These are phyloP conservation scores for Ameiurus melas DNA, from an alignment of 2,113 vertebrate species.

Conservation along the genomic window DNA sequence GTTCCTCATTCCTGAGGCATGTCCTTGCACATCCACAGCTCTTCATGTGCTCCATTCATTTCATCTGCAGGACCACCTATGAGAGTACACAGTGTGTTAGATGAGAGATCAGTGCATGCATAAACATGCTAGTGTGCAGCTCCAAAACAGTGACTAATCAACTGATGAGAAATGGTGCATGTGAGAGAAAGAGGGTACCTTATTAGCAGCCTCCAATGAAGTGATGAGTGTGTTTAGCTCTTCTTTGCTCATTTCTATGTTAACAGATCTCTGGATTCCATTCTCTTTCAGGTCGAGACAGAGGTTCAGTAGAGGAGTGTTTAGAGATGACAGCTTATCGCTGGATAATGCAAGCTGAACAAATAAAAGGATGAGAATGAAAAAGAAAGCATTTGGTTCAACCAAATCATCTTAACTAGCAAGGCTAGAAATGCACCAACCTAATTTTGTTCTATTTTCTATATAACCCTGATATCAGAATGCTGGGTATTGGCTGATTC, in stretches of 20 bases:
- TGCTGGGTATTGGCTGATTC: neutral
- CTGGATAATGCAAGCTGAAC: slow-evolving; percentile 89
- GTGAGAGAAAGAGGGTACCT: slow-evolving; percentile 71
- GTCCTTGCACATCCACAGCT: neutral
- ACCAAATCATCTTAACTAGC: neutral
- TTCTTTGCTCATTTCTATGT: slow-evolving; percentile 91
- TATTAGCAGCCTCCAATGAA: slow-evolving; percentile 90
- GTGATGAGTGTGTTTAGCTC: slow-evolving; percentile 86
- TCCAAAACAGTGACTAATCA: neutral
- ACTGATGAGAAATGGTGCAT: neutral
- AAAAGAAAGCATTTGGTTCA: neutral
- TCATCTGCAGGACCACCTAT: slow-evolving; percentile 87
- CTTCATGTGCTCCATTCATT: slow-evolving; percentile 66
- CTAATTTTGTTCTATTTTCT: neutral
- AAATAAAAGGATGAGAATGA: neutral
- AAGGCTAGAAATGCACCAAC: neutral
- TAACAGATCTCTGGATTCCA: slow-evolving; percentile 72
- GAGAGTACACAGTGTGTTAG: slow-evolving; percentile 50
- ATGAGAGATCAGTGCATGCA: neutral
- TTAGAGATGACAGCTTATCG: slow-evolving; percentile 90
- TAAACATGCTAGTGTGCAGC: neutral
- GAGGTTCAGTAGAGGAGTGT: slow-evolving; percentile 88
- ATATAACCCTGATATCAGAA: neutral
- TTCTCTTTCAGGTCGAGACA: slow-evolving; percentile 85
- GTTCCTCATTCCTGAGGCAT: neutral